Conservation (phyloP, 2,797 vertebrate genomes). For the Galagoides demidoff region DNA sequence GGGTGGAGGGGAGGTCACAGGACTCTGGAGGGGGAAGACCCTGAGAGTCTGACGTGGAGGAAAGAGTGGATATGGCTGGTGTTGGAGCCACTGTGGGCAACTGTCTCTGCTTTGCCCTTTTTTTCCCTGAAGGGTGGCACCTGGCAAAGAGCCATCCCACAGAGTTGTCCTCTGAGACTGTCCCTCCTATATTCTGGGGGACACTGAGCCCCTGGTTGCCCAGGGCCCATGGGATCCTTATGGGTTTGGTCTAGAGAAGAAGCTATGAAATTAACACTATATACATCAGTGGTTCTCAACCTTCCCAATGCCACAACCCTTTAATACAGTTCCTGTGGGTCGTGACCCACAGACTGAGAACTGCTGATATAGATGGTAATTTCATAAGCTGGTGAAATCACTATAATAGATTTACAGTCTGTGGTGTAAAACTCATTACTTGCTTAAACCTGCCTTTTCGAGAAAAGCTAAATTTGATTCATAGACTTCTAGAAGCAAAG, state of each 20-base stretch:
- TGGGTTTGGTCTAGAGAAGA: slow-evolving; percentile 39
- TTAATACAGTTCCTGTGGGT: too few species aligned
- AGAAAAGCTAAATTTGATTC: slow-evolving; percentile 63
- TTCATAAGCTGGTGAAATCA: slow-evolving; percentile 78
- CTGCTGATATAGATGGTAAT: slow-evolving; percentile 61
- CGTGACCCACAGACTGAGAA: too few species aligned
- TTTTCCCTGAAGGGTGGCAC: not conserved
- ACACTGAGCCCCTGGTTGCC: not conserved
- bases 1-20: not conserved
- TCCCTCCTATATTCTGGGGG: not conserved
- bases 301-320: too few species aligned
- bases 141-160: not conserved
- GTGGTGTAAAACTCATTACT: slow-evolving; percentile 71
- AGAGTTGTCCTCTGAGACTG: not conserved
- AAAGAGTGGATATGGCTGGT: not conserved
- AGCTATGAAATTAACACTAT: slow-evolving; percentile 63
- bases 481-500: slow-evolving; percentile 45
- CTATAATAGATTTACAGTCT: slow-evolving; percentile 74
- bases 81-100: not conserved
- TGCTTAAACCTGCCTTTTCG: slow-evolving; percentile 68
- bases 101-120: not conserved
- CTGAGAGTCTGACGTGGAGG: not conserved
- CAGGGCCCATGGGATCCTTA: not conserved
- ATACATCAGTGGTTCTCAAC: slow-evolving; percentile 11
- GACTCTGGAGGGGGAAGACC: not conserved